Evolutionary conservation across 2,113 vertebrate species (phyloP), one percentile per base, ranked within the genome.

Genomic region (Psettodes erumei): DNA sequence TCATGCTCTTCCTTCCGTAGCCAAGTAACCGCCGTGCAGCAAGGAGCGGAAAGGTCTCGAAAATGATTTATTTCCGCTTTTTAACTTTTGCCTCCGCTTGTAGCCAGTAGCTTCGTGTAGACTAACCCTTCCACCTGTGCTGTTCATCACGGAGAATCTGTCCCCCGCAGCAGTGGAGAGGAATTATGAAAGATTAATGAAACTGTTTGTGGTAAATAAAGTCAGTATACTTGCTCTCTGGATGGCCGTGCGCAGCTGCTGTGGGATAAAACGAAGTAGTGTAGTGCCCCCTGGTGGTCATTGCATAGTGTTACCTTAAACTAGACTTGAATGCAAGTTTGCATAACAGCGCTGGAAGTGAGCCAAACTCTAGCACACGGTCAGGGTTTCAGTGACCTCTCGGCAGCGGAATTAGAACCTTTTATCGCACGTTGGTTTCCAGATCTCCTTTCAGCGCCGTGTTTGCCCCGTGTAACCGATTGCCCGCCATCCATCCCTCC

Each of bases 1-100:
- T 35, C 77, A 75, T 89, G 86, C 76, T 89, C 90, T 89, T 88
- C 53, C 76, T 74, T 82, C 86, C 85, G 58, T 92, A 92, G 90
- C 82, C 85, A 86, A 87, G 84, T 90, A 70, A 89, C 88, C 1
- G 58, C 87, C 75, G 67, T 88, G 64, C 88, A 88, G 51, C 85
- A 79, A 85, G 86, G 82, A 91, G 78, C 38, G 59, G 66, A 88
- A 91, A 94, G 83, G 90, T 91, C 43, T 87, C 59, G 71, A 40
- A 64, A 65, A 30, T 19, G 15, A 66, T 75, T 58, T 65, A 53
- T 70, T 75, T 55, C 28, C 47, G 54, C 83, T 74, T 70, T 58
- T 73, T 51, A 69, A 63, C 70, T 62, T n/a, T 61, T 55, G 23
- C 42, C 69, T 75, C 66, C 10, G 23, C 55, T n/a, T 59, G 23